phyloP scores from a whole-genome alignment of 1,140 invertebrate genomes.

The Calosoma granatense region DNA sequence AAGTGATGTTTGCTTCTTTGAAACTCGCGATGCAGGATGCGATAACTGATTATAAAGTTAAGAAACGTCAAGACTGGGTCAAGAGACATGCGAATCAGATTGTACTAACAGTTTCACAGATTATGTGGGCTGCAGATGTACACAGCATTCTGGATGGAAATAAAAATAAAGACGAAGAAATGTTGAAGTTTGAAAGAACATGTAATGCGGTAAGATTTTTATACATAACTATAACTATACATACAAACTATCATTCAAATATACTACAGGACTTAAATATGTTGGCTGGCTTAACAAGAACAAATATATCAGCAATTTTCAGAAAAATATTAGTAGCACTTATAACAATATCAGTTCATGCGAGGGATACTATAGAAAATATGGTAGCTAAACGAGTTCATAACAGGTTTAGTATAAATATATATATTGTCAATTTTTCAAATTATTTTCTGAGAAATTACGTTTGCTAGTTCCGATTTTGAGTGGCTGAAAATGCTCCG shows the following conservation, averaged over 20 bases:
- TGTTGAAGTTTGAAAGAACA: conserved; percentile 59
- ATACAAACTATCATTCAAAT: neutral
- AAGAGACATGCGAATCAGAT: conserved; percentile 44
- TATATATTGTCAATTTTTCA: conserved; percentile 20
- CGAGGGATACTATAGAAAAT: conserved; percentile 66
- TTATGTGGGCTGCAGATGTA: conserved; percentile 73
- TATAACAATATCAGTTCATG: conserved; percentile 81
- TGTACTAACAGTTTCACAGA: conserved; percentile 72
- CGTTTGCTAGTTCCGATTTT: conserved; percentile 54
- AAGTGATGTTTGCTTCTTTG: conserved; percentile 68
- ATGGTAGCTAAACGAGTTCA: conserved; percentile 55
- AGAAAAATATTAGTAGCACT: conserved; percentile 68
- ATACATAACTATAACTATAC: neutral
- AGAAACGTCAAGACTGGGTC: conserved; percentile 51
- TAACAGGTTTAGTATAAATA: no score
- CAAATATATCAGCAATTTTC: conserved; percentile 55
- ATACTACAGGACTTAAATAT: conserved; percentile 56
- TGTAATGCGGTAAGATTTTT: conserved; percentile 41
- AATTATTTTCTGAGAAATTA: conserved; percentile 1
- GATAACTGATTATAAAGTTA: conserved; percentile 48
- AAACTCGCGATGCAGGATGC: conserved; percentile 63
- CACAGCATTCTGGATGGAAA: conserved; percentile 56
- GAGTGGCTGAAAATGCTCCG: conserved; percentile 84
- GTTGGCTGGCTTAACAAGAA: conserved; percentile 64
- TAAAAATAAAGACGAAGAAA: conserved; percentile 36